Conservation (phyloP, 2,888 invertebrate species). For the Acanthopleura granulata region DNA sequence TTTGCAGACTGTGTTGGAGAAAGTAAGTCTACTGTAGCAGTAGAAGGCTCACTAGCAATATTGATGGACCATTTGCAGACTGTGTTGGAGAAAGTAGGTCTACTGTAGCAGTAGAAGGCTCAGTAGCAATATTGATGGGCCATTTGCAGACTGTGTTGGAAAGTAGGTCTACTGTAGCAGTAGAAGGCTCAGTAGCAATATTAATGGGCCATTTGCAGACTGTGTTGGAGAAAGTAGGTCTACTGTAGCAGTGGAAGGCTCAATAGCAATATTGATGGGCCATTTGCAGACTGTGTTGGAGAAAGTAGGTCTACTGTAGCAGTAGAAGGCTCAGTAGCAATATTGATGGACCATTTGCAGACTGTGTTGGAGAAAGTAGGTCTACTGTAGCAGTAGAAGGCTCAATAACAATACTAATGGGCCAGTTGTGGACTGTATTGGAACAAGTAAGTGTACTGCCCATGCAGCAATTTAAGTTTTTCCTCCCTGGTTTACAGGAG, state of each 20-base stretch:
- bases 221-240: no score
- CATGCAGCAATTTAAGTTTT: no score
- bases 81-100: no score
- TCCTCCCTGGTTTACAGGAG: no score
- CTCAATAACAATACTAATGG: neutral
- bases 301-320: neutral
- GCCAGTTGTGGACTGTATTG: neutral
- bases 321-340: neutral
- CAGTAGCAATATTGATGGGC: neutral
- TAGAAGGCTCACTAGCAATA: neutral
- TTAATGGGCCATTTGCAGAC: slow-evolving; percentile 4
- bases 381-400: neutral
- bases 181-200: neutral
- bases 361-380: slow-evolving; percentile 13
- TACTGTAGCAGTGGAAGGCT: neutral
- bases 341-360: neutral
- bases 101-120: neutral
- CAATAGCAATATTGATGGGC: neutral
- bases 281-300: slow-evolving; percentile 1
- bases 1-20: slow-evolving; percentile 5
- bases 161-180: no score
- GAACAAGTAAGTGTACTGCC: neutral
- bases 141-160: no score
- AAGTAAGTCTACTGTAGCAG: neutral
- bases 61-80: slow-evolving; percentile 9